These are phyloP conservation scores for Forbesichthys agassizii DNA, from an alignment of 2,113 vertebrate species.

Conservation along the genomic window DNA sequence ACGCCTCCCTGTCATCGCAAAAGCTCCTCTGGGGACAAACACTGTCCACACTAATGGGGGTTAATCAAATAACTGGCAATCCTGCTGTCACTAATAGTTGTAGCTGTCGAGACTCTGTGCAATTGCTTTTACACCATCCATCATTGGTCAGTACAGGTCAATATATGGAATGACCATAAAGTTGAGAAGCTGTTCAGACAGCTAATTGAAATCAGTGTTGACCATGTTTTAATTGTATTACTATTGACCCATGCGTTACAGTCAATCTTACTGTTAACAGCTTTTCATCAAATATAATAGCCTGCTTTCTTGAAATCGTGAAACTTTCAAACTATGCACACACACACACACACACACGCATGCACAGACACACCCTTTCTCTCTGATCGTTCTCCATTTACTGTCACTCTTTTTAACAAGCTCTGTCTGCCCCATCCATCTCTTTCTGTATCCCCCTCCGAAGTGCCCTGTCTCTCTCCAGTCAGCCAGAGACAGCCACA, in stretches of 20 bases:
- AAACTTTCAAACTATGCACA: neutral
- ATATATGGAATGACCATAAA: constrained; percentile 29
- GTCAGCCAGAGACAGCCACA: constrained; percentile 63
- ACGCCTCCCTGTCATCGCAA: constrained; percentile 40
- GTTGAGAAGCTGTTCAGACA: constrained; percentile 7
- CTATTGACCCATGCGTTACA: neutral
- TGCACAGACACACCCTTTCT: neutral
- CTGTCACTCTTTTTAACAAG: constrained; percentile 54
- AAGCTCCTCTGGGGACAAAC: constrained; percentile 47
- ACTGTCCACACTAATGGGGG: constrained; percentile 39
- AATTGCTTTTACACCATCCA: constrained; percentile 9
- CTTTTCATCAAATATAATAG: neutral
- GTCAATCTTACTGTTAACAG: neutral
- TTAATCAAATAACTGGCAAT: constrained; percentile 64
- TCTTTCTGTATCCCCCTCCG: constrained; percentile 24
- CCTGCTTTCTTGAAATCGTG: neutral
- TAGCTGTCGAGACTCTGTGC: neutral
- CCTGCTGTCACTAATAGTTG: constrained; percentile 27
- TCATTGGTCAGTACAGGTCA: constrained; percentile 38
- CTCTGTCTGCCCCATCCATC: constrained; percentile 59
- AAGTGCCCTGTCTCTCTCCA: constrained; percentile 45
- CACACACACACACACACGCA: neutral
- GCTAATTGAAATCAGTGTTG: constrained; percentile 9
- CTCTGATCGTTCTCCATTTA: constrained; percentile 49
- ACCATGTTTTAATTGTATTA: neutral